Base-by-base conservation (phyloP, 2,888 invertebrate genomes). In the Amblyjoppa fuscipennis region DNA sequence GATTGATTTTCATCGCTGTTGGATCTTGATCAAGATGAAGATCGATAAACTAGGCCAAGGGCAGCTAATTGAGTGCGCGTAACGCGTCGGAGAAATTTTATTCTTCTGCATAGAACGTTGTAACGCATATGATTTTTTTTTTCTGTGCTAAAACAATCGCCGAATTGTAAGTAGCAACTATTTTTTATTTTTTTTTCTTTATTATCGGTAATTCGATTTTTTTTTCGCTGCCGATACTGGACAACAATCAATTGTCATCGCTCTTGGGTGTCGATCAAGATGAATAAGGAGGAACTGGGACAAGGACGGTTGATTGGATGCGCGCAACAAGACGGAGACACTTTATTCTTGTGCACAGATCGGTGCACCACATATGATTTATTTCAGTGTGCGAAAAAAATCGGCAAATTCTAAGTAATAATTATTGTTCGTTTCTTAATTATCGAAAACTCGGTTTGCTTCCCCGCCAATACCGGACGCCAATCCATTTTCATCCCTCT, bases 281-380 rank as follows among this genome's bases (percentile, higher is more conserved):
- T 6, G 6, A 34, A 41, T 11, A 41, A 41, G 9, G 11, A 41
- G 2, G 9, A 41, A 34, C 6, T 34, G 34, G 34, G 34, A 5
- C 34, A 4, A 34, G 34, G 34, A 6, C 34, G 6, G 34, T 1
- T 34, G 0, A 34, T 34, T 34, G 6, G 34, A 5, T 34, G 64
- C 49, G 31, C 49, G 64, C 51, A 64, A 64, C 20, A 64, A 11
- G 31, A 75, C 9, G 20, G 45, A 61, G 31, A 45, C 1, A 64
- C 61, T 49, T 74, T 31, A 45, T 7, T 74, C 28, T n/a, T 45
- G n/a, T 45, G 16, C 49, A 41, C 34, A 81, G 74, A n/a, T 31
- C 13, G 13, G 16, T 61, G 59, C 59, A 31, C 0, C 34, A 25
- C 2, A 61, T 61, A 25, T 11, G 28, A 28, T 31, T 61, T 31